Conservation (phyloP, 2,888 invertebrate genomes). For the Euproctis similis region DNA sequence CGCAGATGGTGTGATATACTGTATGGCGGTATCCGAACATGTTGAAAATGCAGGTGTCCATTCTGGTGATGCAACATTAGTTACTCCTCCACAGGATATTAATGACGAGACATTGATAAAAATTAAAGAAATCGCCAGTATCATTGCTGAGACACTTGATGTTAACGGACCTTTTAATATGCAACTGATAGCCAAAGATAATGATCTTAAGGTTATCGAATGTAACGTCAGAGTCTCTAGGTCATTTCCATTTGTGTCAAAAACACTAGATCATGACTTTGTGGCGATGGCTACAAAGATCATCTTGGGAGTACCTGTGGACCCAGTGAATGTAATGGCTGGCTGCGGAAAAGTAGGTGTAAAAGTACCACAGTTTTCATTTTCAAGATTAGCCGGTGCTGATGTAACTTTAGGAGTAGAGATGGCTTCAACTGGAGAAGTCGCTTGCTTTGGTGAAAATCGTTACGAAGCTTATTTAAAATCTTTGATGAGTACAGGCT, state of each 20-base stretch:
- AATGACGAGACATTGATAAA: conserved; percentile 92
- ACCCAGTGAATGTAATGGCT: conserved; percentile 86
- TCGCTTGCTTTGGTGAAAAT: conserved; percentile 99
- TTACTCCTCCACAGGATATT: conserved; percentile 98
- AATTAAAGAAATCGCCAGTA: conserved; percentile 91
- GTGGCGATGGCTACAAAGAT: conserved; percentile 97
- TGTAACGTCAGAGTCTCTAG: conserved; percentile 98
- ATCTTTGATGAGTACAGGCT: conserved; percentile 98
- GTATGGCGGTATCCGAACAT: conserved; percentile 98
- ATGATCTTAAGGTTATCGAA: conserved; percentile 97
- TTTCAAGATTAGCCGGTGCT: conserved; percentile 96
- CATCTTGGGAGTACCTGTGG: conserved; percentile 90
- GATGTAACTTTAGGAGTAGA: conserved; percentile 99
- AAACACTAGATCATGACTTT: conserved; percentile 97
- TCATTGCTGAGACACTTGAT: conserved; percentile 91
- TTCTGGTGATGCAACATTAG: conserved; percentile 98
- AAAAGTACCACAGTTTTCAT: conserved; percentile 99
- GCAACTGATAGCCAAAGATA: conserved; percentile 98
- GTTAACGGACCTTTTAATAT: conserved; percentile 99
- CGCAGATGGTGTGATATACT: conserved; percentile 92
- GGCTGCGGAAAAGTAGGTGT: conserved; percentile 95
- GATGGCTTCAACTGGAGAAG: conserved; percentile 99
- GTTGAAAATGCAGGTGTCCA: conserved; percentile 99
- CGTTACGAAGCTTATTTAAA: conserved; percentile 98
- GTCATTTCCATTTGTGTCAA: conserved; percentile 99